Conservation (phyloP, 2,888 invertebrate species). For the Agonopterix heracliana region DNA sequence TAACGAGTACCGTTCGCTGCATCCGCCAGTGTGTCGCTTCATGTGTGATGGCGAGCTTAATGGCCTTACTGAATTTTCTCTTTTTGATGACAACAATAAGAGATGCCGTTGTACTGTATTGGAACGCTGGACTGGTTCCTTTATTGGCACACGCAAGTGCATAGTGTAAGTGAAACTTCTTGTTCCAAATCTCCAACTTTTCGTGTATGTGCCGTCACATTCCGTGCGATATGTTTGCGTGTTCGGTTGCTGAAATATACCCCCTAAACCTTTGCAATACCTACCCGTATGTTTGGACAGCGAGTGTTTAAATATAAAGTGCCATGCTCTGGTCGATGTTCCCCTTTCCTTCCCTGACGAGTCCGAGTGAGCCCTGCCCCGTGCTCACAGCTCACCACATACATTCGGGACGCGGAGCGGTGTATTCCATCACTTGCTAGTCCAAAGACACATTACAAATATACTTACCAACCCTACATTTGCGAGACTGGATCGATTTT, state of each 20-base stretch:
- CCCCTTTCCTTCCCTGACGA: constrained; percentile 50
- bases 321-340: constrained; percentile 74
- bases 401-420: constrained; percentile 48
- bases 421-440: constrained; percentile 55
- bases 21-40: constrained; percentile 68
- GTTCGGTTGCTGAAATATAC: constrained; percentile 63
- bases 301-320: constrained; percentile 66
- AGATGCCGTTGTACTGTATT: constrained; percentile 55
- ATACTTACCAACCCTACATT: constrained; percentile 46
- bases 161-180: constrained; percentile 75
- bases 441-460: constrained; percentile 33
- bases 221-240: constrained; percentile 69
- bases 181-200: constrained; percentile 77
- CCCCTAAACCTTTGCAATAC: constrained; percentile 59
- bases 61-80: constrained; percentile 72
- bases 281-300: constrained; percentile 48
- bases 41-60: constrained; percentile 68
- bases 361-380: constrained; percentile 33
- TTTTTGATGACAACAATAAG: constrained; percentile 56
- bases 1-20: constrained; percentile 57
- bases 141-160: constrained; percentile 75
- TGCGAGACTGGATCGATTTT: constrained; percentile 77
- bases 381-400: constrained; percentile 28
- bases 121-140: constrained; percentile 69
- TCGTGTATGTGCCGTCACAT: constrained; percentile 66